phyloP scores from a whole-genome alignment of 2,797 vertebrate species.

The Steatocranus sp. region DNA sequence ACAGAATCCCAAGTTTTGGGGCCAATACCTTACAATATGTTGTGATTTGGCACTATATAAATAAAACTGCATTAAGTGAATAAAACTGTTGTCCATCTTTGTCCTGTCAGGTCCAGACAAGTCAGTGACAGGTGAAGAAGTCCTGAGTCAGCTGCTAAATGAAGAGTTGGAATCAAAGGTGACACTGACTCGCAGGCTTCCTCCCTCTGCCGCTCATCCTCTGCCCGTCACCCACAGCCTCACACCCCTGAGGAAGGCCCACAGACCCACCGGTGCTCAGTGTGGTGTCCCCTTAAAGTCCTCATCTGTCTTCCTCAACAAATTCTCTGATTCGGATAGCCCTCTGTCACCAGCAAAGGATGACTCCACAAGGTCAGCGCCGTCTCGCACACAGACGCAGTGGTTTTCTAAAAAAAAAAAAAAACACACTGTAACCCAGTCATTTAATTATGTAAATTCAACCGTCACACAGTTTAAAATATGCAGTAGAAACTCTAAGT shows the following conservation, averaged over 20 bases:
- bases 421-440: not conserved
- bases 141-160: slow-evolving; percentile 64
- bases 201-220: slow-evolving; percentile 59
- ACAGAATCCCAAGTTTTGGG: not conserved
- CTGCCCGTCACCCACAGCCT: slow-evolving; percentile 26
- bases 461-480: not conserved
- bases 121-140: slow-evolving; percentile 29
- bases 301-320: not conserved
- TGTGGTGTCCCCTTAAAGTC: not conserved
- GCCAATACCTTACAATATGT: not conserved
- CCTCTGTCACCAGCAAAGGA: not conserved
- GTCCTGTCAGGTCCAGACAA: slow-evolving; percentile 69
- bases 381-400: accelerated
- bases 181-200: slow-evolving; percentile 48
- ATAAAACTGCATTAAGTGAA: not conserved
- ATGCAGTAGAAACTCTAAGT: not conserved
- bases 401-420: not conserved
- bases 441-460: not conserved
- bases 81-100: not conserved
- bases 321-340: not conserved
- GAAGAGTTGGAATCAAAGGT: slow-evolving; percentile 57
- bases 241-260: slow-evolving; percentile 19
- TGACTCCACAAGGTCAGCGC: slow-evolving; percentile 45
- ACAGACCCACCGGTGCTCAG: not conserved
- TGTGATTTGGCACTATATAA: not conserved